phyloP scores from a whole-genome alignment of 2,113 vertebrate genomes.

The Empidonax traillii region DNA sequence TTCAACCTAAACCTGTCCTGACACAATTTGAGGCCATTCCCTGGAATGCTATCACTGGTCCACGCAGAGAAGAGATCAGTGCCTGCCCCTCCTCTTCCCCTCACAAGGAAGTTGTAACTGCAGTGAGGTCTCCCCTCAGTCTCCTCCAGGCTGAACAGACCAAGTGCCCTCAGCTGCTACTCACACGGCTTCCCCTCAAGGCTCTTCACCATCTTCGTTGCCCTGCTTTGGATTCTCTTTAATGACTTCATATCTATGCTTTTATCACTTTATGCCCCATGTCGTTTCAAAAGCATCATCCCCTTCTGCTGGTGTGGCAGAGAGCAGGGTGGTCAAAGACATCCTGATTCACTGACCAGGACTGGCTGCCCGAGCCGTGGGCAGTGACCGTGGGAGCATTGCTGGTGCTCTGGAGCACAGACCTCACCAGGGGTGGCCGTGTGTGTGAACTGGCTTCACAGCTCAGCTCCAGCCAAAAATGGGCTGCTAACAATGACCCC shows the following conservation, averaged over 20 bases:
- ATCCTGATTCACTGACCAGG: neutral
- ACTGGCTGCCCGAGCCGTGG: neutral
- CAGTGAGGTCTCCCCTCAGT: neutral
- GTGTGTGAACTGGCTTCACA: neutral
- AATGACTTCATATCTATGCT: neutral
- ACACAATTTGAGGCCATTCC: neutral
- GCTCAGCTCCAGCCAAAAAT: neutral
- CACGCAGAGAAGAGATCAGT: neutral
- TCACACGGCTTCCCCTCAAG: neutral
- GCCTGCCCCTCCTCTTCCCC: neutral
- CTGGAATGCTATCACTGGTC: neutral
- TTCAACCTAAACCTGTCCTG: neutral
- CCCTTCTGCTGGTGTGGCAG: accelerated
- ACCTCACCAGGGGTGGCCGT: neutral
- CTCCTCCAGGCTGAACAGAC: neutral
- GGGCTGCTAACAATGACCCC: neutral
- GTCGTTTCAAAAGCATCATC: neutral
- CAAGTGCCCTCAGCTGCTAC: neutral
- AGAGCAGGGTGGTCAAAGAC: neutral
- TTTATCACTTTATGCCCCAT: accelerated
- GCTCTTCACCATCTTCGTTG: neutral
- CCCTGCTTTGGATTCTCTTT: neutral
- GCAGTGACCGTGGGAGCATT: neutral
- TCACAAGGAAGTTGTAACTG: neutral
- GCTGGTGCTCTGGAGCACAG: neutral